A percentile compares a stretch with the other conserved stretches of the same genome.
phyloP scores from a whole-genome alignment of 2,888 invertebrate genomes.

The Phanerotoma sp. region DNA sequence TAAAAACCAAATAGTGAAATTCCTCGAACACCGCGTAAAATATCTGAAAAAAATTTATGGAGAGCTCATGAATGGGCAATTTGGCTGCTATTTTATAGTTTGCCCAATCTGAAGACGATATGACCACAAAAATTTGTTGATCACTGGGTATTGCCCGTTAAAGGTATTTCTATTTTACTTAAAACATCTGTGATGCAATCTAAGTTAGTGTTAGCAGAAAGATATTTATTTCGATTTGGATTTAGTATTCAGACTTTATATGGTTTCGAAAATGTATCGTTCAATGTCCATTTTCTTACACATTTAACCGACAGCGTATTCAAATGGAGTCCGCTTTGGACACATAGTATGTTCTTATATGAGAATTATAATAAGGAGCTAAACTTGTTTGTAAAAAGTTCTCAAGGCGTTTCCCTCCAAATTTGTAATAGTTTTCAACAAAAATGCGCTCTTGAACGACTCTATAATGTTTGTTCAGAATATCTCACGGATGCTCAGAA shows the following conservation, averaged over 20 bases:
- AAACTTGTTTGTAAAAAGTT: conserved; percentile 13
- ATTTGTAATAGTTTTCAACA: conserved; percentile 7
- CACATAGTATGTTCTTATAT: conserved; percentile 17
- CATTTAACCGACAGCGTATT: conserved; percentile 20
- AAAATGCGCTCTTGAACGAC: background rate
- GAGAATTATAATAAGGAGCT: conserved; percentile 9
- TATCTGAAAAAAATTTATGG: conserved; percentile 20
- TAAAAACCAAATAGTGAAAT: conserved; percentile 15
- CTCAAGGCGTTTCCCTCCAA: conserved; percentile 4
- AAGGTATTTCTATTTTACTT: background rate
- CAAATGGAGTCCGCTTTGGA: conserved; percentile 20
- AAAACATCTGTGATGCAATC: background rate
- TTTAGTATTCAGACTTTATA: background rate
- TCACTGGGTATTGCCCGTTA: conserved; percentile 14
- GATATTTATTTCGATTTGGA: background rate
- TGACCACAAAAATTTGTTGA: conserved; percentile 7
- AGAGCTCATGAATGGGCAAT: conserved; percentile 26
- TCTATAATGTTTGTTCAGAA: background rate
- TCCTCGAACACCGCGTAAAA: conserved; percentile 19
- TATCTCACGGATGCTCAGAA: too few species aligned
- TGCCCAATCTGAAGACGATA: conserved; percentile 8
- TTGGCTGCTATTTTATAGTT: conserved; percentile 24
- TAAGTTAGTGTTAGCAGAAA: background rate
- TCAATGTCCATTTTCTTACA: conserved; percentile 20
- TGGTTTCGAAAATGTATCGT: conserved; percentile 8